Conservation (phyloP, 1,140 invertebrate genomes). For the Protaetia brevitarsis region DNA sequence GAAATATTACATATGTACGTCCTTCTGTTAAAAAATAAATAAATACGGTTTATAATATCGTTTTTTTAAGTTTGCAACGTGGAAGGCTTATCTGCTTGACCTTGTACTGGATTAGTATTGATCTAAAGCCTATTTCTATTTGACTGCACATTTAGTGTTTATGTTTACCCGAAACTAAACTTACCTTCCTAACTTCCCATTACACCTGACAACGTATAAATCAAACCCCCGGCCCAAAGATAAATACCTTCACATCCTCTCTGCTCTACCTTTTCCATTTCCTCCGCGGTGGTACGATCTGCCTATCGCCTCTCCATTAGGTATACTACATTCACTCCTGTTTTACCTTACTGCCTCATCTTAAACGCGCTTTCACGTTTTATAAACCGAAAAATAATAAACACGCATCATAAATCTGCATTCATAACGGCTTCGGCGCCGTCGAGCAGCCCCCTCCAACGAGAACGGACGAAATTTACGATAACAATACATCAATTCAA, state of each 20-base stretch:
- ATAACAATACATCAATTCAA: constrained; percentile 5
- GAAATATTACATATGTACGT: too few species aligned
- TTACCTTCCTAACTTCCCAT: background rate
- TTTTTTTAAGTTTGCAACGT: background rate
- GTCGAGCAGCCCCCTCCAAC: background rate
- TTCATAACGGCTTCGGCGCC: background rate
- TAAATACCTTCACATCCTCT: background rate
- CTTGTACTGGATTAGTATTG: too few species aligned
- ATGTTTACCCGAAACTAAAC: background rate
- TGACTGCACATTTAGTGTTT: too few species aligned
- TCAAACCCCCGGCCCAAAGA: background rate
- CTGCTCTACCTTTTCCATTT: background rate
- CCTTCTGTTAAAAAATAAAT: background rate
- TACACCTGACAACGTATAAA: background rate
- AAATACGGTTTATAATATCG: background rate
- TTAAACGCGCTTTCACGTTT: constrained; percentile 3
- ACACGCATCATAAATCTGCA: constrained; percentile 7
- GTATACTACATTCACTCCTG: background rate
- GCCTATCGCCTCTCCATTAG: background rate
- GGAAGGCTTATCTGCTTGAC: too few species aligned
- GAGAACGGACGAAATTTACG: background rate
- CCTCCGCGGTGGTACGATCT: background rate
- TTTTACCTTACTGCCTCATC: background rate
- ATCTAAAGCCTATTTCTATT: too few species aligned
- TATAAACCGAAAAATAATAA: constrained; percentile 17